Evolutionary conservation across 2,888 invertebrate species (phyloP), one percentile per base, ranked within the genome.

Genomic region (Machimus atricapillus): DNA sequence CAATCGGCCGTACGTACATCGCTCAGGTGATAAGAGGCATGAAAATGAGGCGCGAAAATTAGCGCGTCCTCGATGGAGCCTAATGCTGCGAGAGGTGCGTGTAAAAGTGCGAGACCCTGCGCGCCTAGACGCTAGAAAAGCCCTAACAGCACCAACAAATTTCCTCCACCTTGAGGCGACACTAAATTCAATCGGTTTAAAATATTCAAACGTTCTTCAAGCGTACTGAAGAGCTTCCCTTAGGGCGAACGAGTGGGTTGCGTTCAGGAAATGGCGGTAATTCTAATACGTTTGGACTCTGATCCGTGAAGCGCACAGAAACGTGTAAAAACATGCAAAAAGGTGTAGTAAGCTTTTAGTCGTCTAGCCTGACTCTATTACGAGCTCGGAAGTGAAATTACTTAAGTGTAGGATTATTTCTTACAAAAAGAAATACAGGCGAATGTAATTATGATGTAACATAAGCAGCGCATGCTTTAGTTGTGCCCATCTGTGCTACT

Each of bases 151-250:
- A 34, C 31, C 2, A 34, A 6, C 7, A 40, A 78, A 78, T 46
- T 43, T 46, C 12, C 8, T 23, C 12, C 37, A 16, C 78, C 9
- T 66, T 34, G 19, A 37, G 16, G 37, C 77, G 58, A 66, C 40
- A 43, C 43, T 78, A 78, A 78, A 78, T 43, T 78, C 78, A 78
- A 78, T 78, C 78, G 46, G 78, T 43, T 78, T 78, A 78, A 78
- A 40, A 78, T 34, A 78, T 78, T 46, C 78, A 78, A 43, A 23
- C 78, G 40, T 66, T 66, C 37, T 66, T 66, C 37, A 37, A 19
- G 46, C 78, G 19, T 78, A 12, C 27, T 66, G 37, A 78, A 37
- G 52, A 81, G 31, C 8, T 81, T 31, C 52, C 40, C 27, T 19
- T 8, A n/a, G 66, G 19, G 66, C 66, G 12, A 66, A 19, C 8